phyloP scores from a whole-genome alignment of 2,113 vertebrate genomes.

The Nerophis lumbriciformis region DNA sequence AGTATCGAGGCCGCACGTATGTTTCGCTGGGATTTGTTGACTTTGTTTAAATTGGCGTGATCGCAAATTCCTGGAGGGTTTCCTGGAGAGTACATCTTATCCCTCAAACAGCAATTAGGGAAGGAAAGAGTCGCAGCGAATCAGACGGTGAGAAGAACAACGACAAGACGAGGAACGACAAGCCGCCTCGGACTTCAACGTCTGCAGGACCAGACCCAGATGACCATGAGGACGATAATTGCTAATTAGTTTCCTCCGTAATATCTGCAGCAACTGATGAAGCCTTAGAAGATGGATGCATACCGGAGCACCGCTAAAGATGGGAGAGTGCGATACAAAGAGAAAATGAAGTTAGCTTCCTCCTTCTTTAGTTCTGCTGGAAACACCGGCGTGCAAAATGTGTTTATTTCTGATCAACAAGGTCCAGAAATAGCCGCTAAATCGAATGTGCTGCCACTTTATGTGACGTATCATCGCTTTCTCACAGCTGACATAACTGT shows the following conservation, averaged over 20 bases:
- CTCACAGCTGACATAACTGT: slow-evolving; percentile 66
- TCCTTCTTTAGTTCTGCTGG: slow-evolving; percentile 4
- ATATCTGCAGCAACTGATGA: slow-evolving; percentile 1
- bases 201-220: no score
- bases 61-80: no score
- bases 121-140: no score
- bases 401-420: slow-evolving; percentile 48
- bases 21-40: no score
- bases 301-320: background rate
- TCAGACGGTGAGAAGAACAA: no score
- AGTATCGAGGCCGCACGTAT: no score
- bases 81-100: no score
- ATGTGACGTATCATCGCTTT: slow-evolving; percentile 67
- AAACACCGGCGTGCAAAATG: slow-evolving; percentile 38
- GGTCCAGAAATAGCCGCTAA: slow-evolving; percentile 62
- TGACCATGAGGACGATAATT: background rate
- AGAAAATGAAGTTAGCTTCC: slow-evolving; percentile 5
- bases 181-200: no score
- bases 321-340: background rate
- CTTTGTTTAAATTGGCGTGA: no score
- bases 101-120: no score
- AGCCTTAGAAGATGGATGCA: slow-evolving; percentile 1
- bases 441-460: slow-evolving; percentile 69
- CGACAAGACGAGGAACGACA: no score
- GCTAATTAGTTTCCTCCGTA: background rate